These are phyloP conservation scores for Lithobates pipiens DNA, from an alignment of 2,797 vertebrate genomes.

Conservation along the genomic window DNA sequence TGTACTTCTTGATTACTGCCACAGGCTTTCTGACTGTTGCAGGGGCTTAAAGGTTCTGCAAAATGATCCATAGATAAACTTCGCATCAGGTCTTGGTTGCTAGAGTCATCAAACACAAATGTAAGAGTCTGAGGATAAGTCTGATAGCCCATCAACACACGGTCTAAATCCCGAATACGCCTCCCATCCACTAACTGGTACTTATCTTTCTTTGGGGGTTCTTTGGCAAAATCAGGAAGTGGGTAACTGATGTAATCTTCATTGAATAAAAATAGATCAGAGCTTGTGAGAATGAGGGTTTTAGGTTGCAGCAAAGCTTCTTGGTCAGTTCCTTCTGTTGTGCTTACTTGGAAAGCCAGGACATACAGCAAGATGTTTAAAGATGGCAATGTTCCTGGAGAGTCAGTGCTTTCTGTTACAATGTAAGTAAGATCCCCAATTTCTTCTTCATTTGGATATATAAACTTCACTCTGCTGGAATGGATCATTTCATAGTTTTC, in stretches of 20 bases:
- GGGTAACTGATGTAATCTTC: conserved; percentile 97
- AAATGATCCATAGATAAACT: conserved; percentile 94
- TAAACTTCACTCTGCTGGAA: conserved; percentile 95
- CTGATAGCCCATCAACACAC: conserved; percentile 95
- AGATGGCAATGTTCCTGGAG: conserved; percentile 70
- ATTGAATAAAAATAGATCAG: conserved; percentile 90
- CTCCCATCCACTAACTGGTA: conserved; percentile 90
- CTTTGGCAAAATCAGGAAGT: conserved; percentile 94
- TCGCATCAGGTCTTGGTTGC: conserved; percentile 90
- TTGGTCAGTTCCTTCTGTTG: conserved; percentile 62
- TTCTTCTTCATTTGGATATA: conserved; percentile 97
- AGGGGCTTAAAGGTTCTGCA: conserved; percentile 69
- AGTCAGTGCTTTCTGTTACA: conserved; percentile 88
- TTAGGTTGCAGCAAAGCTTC: conserved; percentile 82
- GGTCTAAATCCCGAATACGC: conserved; percentile 91
- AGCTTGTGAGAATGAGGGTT: conserved; percentile 90
- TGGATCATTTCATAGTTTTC: conserved; percentile 97
- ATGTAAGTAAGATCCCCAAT: conserved; percentile 95
- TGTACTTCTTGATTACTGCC: conserved; percentile 84
- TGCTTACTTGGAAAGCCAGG: conserved; percentile 87
- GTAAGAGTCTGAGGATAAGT: conserved; percentile 92
- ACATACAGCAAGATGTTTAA: conserved; percentile 93
- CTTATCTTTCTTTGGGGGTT: conserved; percentile 90
- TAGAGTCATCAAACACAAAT: conserved; percentile 92
- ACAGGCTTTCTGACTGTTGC: conserved; percentile 60